Conservation (phyloP, 2,797 vertebrate species). For the Sus cebifrons region DNA sequence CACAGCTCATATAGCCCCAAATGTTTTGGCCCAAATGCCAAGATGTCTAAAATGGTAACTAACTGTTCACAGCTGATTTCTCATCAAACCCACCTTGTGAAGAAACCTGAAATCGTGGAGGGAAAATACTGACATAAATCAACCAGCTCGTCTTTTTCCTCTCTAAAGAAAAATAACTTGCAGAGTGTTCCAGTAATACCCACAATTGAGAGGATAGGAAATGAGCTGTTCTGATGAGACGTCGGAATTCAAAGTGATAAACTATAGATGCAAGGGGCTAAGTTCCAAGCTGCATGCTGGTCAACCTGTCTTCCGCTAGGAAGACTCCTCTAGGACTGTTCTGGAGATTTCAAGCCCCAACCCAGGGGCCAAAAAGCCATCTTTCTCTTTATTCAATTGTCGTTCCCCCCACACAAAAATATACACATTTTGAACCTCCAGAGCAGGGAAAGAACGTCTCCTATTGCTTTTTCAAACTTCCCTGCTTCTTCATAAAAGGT, state of each 20-base stretch:
- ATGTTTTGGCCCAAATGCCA: not conserved
- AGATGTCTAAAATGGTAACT: not conserved
- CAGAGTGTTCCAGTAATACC: not conserved
- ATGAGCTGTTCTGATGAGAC: not conserved
- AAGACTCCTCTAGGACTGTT: not conserved
- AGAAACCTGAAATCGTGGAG: not conserved
- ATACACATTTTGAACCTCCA: not conserved
- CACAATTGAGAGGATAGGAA: not conserved
- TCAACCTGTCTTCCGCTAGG: not conserved
- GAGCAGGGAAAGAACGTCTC: not conserved
- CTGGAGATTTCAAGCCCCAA: slow-evolving; percentile 30
- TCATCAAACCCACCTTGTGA: not conserved
- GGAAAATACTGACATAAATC: not conserved
- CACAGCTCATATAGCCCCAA: not conserved
- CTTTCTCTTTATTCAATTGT: not conserved
- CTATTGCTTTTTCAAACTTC: not conserved
- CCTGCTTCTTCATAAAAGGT: not conserved
- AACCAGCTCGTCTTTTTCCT: not conserved
- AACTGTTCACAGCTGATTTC: not conserved
- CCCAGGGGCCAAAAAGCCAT: not conserved
- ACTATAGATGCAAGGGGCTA: not conserved
- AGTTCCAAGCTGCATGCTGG: not conserved
- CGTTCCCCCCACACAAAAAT: not conserved
- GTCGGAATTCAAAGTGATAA: not conserved
- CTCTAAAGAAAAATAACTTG: slow-evolving; percentile 24